Evolutionary conservation across 1,140 invertebrate genomes (phyloP), one percentile per base, ranked within the genome.

Genomic region (Diabrotica undecimpunctata): DNA sequence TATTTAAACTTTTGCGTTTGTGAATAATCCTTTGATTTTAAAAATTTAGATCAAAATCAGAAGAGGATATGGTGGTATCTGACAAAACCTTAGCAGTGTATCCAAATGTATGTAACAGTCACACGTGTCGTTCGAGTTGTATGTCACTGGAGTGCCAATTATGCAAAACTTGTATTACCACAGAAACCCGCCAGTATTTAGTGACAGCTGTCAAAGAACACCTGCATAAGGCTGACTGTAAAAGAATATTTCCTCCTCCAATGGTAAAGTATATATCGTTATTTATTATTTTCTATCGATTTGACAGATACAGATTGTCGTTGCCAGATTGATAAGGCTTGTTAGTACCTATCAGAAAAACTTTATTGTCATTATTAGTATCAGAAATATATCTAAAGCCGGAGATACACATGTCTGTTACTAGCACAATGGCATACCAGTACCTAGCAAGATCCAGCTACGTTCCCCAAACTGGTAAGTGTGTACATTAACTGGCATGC

Each of bases 61-160:
- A 84, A 36, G 77, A 83, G 62, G 84, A 87, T 64, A 92, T 93
- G 86, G 79, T 88, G 67, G 86, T 92, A 7, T 83, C 90, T 0
- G 84, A 88, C 38, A 93, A 92, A 78, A 94, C 96, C 77, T 80
- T 96, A 56, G 84, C 86, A 0, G 91, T 94, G 0, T 87, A 87
- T 72, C 84, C 91, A 0, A 85, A 91, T 52, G 77, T 87, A 65
- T 96, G 95, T 76, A 71, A 78, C 25, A 81, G 76, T 54, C 76
- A 81, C 10, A 69, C 81, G 7, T 88, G 88, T 74, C 84, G 85
- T 55, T 81, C 84, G 5, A 84, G 85, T 36, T 94, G 92, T 74
- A 79, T 83, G 61, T 79, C 82, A 37, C 72, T 82, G 7, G 81
- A 89, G n/a, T 97, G 95, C 75, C 81, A 84, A 57, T 75, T 96